Evolutionary conservation across 2,888 invertebrate genomes (phyloP).

Genomic region (Volucella zonaria): DNA sequence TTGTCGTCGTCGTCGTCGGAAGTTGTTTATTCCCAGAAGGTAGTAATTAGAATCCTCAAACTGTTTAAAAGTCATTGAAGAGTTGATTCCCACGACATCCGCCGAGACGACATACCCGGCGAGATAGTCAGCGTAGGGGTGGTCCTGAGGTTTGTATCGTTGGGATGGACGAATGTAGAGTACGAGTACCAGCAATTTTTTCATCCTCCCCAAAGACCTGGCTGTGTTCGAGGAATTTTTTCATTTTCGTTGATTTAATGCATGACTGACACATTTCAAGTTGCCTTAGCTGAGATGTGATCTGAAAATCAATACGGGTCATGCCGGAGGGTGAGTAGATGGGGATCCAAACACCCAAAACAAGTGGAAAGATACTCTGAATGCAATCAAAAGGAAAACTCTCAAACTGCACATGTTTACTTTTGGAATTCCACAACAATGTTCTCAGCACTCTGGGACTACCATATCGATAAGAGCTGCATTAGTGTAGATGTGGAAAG

Average conservation of each 20-base stretch:
- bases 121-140: too few species aligned
- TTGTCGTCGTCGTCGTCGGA: constrained; percentile 4
- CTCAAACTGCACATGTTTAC: too few species aligned
- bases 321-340: neutral
- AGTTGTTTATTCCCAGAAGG: constrained; percentile 11
- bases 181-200: neutral
- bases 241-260: constrained; percentile 3
- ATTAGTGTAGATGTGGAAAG: too few species aligned
- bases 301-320: constrained; percentile 16
- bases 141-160: neutral
- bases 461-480: too few species aligned
- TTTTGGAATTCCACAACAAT: too few species aligned
- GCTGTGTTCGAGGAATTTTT: constrained; percentile 4
- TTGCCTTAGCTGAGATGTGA: neutral
- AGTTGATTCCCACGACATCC: constrained; percentile 15
- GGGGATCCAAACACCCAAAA: neutral
- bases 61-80: constrained; percentile 16
- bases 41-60: constrained; percentile 31
- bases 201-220: neutral
- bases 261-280: neutral
- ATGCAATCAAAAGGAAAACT: neutral
- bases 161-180: neutral
- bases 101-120: neutral
- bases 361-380: neutral
- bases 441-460: too few species aligned